phyloP scores from a whole-genome alignment of 2,888 invertebrate genomes.

The Phorcus lineatus region DNA sequence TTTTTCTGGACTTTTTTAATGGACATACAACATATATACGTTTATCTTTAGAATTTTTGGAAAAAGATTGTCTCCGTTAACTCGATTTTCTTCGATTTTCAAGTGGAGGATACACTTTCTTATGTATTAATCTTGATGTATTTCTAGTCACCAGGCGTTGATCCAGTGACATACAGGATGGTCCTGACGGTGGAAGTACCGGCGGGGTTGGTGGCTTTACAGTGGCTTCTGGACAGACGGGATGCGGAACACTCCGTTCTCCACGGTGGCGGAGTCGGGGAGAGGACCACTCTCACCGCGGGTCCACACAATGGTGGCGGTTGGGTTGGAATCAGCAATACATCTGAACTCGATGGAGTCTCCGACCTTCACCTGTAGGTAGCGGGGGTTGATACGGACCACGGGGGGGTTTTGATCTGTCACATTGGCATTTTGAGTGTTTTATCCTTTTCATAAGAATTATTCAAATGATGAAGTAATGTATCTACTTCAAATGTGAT shows the following conservation, averaged over 20 bases:
- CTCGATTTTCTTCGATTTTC: no score
- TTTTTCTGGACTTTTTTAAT: no score
- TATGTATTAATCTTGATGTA: neutral
- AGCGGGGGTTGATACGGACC: constrained; percentile 67
- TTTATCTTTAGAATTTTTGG: no score
- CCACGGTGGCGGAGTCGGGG: constrained; percentile 76
- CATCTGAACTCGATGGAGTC: constrained; percentile 86
- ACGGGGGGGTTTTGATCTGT: constrained; percentile 56
- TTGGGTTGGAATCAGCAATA: constrained; percentile 84
- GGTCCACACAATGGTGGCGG: constrained; percentile 85
- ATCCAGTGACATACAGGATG: constrained; percentile 81
- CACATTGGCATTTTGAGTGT: neutral
- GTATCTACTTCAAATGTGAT: no score
- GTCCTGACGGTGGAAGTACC: constrained; percentile 82
- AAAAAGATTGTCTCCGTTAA: no score
- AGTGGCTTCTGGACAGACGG: constrained; percentile 82
- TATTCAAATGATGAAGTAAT: no score
- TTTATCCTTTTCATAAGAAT: no score
- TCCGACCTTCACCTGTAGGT: constrained; percentile 83
- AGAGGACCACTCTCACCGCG: constrained; percentile 77
- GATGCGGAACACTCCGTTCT: constrained; percentile 83
- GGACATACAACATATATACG: no score
- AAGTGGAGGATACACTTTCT: neutral
- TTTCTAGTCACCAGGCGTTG: constrained; percentile 45
- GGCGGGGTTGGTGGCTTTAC: constrained; percentile 84